Base-by-base conservation (phyloP, 2,797 vertebrate genomes). In the Petrocephalus schoutedeni region DNA sequence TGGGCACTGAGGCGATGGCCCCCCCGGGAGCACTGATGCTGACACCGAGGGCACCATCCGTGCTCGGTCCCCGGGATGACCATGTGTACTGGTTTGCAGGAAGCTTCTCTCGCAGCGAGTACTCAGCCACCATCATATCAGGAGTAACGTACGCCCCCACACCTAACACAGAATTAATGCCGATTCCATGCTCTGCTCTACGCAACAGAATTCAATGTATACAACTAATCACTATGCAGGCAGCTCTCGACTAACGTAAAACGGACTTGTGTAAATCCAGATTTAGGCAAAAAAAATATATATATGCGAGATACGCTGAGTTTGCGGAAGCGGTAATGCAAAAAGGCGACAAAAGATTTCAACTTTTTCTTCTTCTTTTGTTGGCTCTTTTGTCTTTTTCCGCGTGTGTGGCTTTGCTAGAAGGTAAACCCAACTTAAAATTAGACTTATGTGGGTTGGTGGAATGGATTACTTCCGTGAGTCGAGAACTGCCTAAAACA, bases 41-140 rank as follows among this genome's bases (percentile, higher is more conserved):
- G 87, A 99, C 98, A n/a, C 98, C 98, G 2, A 99, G 96, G 23
- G 98, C 98, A 77, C 98, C 98, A 56, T 99, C 98, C 5, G 97
- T 97, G 89, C 97, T 98, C 82, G 98, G 98, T 0, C 98, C 98
- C 91, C 98, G 96, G 1, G 98, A 99, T 0, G 98, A 99, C 98
- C 98, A 99, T 0, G 98, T 99, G 89, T 99, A 99, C 90, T 99
- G 98, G 92, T 99, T 99, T 54, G 98, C 97, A 87, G 98, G 98
- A 45, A 99, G 94, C 92, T 99, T 99, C 93, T 99, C 98, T 92
- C 98, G 95, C 89, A 99, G 95, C 0, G 98, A 99, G 91, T 99
- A 99, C 90, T 99, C 98, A 14, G 98, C 98, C 90, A 99, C 95
- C 98, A 99, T 99, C 98, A 99, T 99, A 92, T 99, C 98, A 71